Evolutionary conservation across 2,888 invertebrate genomes (phyloP).

Genomic region (Troides helena): DNA sequence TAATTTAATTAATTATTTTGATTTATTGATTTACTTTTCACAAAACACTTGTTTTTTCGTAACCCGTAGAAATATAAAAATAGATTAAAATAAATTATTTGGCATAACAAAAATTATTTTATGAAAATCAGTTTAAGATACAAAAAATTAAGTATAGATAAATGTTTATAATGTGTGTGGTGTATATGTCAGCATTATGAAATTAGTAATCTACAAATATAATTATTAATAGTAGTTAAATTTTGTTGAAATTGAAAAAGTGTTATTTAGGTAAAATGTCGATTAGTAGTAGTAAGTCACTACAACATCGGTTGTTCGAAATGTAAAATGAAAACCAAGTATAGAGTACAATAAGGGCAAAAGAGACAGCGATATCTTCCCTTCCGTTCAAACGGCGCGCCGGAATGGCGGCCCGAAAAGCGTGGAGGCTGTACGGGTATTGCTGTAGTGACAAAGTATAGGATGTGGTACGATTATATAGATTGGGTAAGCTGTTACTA

Average conservation of each 20-base stretch:
- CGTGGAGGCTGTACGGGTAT: constrained; percentile 26
- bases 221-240: too few species aligned
- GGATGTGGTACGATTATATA: not conserved
- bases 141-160: too few species aligned
- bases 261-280: constrained; percentile 31
- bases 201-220: too few species aligned
- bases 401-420: constrained; percentile 53
- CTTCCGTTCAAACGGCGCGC: constrained; percentile 54
- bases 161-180: too few species aligned
- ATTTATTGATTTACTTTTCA: too few species aligned
- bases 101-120: too few species aligned
- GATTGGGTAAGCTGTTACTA: constrained; percentile 5
- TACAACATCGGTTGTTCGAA: constrained; percentile 56
- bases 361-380: constrained; percentile 40
- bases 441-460: constrained; percentile 9
- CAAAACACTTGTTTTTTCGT: too few species aligned
- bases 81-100: too few species aligned
- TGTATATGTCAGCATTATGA: too few species aligned
- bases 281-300: constrained; percentile 31
- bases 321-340: constrained; percentile 78
- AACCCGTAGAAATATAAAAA: too few species aligned
- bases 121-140: too few species aligned
- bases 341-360: constrained; percentile 72
- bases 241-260: not conserved
- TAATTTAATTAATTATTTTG: too few species aligned